A percentile compares a stretch with the other conserved stretches of the same genome.
Evolutionary conservation across 2,113 vertebrate species (phyloP).

Genomic region (Saimiri boliviensis): DNA sequence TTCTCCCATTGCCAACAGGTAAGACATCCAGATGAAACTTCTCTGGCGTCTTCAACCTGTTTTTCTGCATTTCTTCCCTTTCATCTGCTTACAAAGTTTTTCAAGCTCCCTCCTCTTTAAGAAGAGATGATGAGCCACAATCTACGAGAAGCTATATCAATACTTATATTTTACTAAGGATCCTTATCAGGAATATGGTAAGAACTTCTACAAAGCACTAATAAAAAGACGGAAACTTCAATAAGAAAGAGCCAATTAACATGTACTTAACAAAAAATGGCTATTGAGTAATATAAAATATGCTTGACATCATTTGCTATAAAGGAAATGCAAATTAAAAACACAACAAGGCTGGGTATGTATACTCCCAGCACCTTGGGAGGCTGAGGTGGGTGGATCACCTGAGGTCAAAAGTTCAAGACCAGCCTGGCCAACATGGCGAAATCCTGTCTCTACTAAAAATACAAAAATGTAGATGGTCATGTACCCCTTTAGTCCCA

Average conservation of each 20-base stretch:
- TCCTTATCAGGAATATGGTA: neutral
- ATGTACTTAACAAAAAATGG: neutral
- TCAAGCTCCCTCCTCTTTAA: neutral
- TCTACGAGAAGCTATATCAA: neutral
- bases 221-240: neutral
- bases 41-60: neutral
- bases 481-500: no score
- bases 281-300: neutral
- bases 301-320: neutral
- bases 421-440: no score
- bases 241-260: neutral
- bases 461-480: no score
- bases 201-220: neutral
- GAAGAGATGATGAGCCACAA: neutral
- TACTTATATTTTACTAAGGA: neutral
- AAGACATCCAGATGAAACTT: neutral
- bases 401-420: no score
- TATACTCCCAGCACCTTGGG: no score
- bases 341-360: neutral
- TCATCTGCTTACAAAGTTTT: neutral
- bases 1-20: neutral
- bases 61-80: neutral
- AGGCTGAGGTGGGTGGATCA: no score
- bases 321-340: neutral
- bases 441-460: no score